Conservation (phyloP, 2,797 vertebrate species). For the Scomberomorus guttatus region DNA sequence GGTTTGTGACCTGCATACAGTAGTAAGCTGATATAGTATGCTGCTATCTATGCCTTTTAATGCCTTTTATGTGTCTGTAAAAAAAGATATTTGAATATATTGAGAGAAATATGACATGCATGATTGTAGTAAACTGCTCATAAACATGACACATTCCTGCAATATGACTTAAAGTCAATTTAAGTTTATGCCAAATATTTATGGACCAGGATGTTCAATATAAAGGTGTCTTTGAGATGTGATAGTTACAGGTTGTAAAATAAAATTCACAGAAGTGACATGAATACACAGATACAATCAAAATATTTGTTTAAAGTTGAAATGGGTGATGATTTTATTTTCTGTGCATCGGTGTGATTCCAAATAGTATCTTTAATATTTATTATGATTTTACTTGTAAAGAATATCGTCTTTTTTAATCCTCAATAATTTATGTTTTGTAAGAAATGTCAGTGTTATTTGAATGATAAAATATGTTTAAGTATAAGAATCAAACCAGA, state of each 20-base stretch:
- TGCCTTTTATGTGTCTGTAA: constrained; percentile 60
- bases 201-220: constrained; percentile 15
- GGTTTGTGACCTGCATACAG: not conserved
- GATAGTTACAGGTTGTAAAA: constrained; percentile 12
- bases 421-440: not conserved
- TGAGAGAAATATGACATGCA: not conserved
- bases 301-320: not conserved
- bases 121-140: constrained; percentile 6
- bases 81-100: constrained; percentile 21
- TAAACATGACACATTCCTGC: constrained; percentile 5
- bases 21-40: constrained; percentile 15
- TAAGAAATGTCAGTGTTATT: not conserved
- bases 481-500: not conserved
- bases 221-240: constrained; percentile 28
- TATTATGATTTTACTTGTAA: constrained; percentile 5
- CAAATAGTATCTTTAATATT: constrained; percentile 21
- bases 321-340: not conserved
- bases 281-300: not conserved
- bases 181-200: constrained; percentile 59
- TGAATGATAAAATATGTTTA: not conserved
- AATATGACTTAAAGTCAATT: constrained; percentile 33
- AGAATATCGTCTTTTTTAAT: not conserved
- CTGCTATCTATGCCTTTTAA: constrained; percentile 31
- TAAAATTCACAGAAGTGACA: constrained; percentile 20
- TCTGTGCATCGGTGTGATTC: not conserved